phyloP scores from a whole-genome alignment of 2,797 vertebrate genomes.

The Paguma larvata region DNA sequence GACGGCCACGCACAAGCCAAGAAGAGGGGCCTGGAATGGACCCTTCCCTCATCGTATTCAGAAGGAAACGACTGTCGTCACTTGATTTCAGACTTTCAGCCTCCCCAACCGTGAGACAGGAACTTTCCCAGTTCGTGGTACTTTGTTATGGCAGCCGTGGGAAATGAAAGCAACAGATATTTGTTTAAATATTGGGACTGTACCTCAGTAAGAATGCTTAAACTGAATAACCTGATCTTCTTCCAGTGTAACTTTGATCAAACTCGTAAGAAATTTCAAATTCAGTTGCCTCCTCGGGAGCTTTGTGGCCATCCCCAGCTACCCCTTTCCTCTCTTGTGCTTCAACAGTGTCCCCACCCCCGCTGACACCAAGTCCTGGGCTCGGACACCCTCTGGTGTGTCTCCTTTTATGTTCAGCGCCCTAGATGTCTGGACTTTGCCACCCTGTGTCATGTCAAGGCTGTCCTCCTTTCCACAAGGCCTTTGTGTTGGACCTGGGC shows the following conservation, averaged over 20 bases:
- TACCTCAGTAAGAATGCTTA: background rate
- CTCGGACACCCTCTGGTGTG: background rate
- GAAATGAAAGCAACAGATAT: background rate
- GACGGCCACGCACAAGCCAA: fast-evolving
- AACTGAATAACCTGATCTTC: background rate
- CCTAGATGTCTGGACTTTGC: background rate
- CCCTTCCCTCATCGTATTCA: background rate
- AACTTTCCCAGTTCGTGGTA: background rate
- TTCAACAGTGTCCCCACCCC: fast-evolving
- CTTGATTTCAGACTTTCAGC: background rate
- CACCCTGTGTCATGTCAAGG: background rate
- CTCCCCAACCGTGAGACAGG: background rate
- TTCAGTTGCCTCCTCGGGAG: background rate
- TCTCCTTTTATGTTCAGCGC: background rate
- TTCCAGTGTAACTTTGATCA: background rate
- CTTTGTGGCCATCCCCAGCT: background rate
- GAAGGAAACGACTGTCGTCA: background rate
- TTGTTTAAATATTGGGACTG: background rate
- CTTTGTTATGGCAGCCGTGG: background rate
- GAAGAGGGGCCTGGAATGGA: background rate
- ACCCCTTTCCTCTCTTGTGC: background rate
- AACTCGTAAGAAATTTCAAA: background rate
- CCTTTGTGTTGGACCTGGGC: background rate
- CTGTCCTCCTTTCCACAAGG: background rate
- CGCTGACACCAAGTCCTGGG: background rate